These are phyloP conservation scores for Cyanistes caeruleus DNA, from an alignment of 2,113 vertebrate genomes.

Conservation along the genomic window DNA sequence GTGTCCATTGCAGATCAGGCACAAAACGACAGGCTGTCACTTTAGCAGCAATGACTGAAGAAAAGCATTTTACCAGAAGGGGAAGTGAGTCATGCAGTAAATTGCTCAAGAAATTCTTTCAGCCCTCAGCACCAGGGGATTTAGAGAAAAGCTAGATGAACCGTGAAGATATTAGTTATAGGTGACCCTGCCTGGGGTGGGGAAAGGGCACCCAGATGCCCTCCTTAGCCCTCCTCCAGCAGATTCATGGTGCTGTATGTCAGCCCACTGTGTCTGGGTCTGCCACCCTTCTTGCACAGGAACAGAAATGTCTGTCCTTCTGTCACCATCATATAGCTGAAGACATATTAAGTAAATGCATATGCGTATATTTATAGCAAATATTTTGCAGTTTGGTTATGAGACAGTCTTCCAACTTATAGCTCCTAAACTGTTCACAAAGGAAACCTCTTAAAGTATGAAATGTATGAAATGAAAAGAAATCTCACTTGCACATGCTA, in stretches of 20 bases:
- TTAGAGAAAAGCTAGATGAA: neutral
- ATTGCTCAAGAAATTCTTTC: neutral
- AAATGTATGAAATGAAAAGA: neutral
- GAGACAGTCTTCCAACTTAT: neutral
- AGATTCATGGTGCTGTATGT: accelerated
- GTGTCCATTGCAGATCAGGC: neutral
- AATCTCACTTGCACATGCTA: neutral
- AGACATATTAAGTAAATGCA: neutral
- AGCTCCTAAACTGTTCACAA: neutral
- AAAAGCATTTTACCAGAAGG: neutral
- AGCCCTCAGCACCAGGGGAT: neutral
- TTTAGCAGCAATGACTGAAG: neutral
- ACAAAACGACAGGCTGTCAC: neutral
- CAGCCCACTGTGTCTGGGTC: neutral
- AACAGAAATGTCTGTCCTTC: neutral
- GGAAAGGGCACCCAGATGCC: neutral
- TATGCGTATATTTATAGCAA: neutral
- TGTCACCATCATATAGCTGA: neutral
- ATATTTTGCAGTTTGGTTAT: neutral
- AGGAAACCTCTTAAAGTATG: neutral
- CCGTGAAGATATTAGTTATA: neutral
- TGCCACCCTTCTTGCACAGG: neutral
- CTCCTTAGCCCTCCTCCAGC: neutral
- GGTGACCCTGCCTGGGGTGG: neutral
- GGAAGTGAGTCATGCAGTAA: neutral